Evolutionary conservation across 2,113 vertebrate genomes (phyloP).

Genomic region (Phyllostomus hastatus): DNA sequence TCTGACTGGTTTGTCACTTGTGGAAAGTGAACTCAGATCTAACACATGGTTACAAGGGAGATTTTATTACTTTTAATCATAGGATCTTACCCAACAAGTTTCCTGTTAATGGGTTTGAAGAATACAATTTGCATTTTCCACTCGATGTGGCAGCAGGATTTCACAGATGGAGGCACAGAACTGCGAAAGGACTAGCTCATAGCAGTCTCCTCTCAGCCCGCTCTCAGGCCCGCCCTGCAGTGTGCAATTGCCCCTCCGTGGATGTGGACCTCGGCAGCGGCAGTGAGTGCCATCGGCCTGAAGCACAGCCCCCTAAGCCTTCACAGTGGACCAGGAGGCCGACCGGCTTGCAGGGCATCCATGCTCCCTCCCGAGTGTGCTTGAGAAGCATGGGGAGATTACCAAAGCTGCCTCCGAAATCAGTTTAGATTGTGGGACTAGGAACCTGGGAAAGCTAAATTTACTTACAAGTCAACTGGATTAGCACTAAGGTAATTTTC

Average conservation of each 20-base stretch:
- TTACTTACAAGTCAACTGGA: conserved; percentile 13
- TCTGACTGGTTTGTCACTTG: not conserved
- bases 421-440: not conserved
- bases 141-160: not conserved
- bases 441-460: not conserved
- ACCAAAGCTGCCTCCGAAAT: not conserved
- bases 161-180: not conserved
- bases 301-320: not conserved
- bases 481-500: conserved; percentile 8
- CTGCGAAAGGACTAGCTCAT: not conserved
- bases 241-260: not conserved
- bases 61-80: conserved; percentile 24
- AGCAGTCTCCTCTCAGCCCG: not conserved
- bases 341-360: not conserved
- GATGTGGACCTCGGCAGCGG: not conserved
- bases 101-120: conserved; percentile 1
- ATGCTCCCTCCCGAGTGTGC: not conserved
- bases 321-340: not conserved
- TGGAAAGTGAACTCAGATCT: conserved; percentile 19
- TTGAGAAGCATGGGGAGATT: not conserved
- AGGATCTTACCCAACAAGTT: not conserved
- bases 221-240: too few species aligned
- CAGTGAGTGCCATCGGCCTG: not conserved
- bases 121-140: not conserved
- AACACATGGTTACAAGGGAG: not conserved